These are phyloP conservation scores for Neoscelio sp. DNA, from an alignment of 2,888 invertebrate species.

Conservation along the genomic window DNA sequence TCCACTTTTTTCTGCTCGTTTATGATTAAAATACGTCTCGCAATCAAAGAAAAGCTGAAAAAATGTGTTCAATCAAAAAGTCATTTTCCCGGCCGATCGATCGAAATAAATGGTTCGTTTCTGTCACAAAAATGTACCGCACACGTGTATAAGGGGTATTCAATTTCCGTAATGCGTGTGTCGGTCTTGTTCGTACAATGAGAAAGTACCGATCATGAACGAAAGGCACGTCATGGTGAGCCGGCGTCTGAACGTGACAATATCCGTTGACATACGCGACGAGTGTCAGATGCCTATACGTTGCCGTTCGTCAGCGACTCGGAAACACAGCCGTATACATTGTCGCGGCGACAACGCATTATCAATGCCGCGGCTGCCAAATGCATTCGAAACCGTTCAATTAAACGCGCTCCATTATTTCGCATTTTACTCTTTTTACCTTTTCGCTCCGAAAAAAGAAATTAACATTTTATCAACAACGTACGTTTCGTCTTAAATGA, in stretches of 20 bases:
- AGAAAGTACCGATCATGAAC: conserved; percentile 49
- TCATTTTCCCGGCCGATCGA: conserved; percentile 22
- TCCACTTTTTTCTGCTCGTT: neutral
- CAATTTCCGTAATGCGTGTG: conserved; percentile 47
- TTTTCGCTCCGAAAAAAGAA: conserved; percentile 6
- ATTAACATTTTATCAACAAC: too few relatives aligned
- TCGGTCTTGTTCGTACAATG: conserved; percentile 38
- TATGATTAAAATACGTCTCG: too few relatives aligned
- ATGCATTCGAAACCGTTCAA: conserved; percentile 35
- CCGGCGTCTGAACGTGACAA: conserved; percentile 79
- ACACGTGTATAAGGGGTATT: conserved; percentile 18
- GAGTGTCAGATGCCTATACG: conserved; percentile 55
- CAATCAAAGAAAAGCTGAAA: too few relatives aligned
- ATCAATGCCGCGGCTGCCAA: conserved; percentile 22
- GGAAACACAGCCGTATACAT: conserved; percentile 43
- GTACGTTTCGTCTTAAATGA: too few relatives aligned
- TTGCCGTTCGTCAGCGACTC: conserved; percentile 38
- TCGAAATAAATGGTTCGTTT: conserved; percentile 25
- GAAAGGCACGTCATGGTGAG: conserved; percentile 56
- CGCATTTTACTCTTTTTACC: conserved; percentile 4
- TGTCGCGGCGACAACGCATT: conserved; percentile 40
- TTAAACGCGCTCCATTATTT: conserved; percentile 4
- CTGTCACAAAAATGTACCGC: conserved; percentile 25
- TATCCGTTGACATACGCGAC: conserved; percentile 76
- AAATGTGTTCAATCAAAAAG: conserved; percentile 18